A percentile compares a stretch with the other conserved stretches of the same genome.
phyloP scores from a whole-genome alignment of 2,113 vertebrate species.

The Xiphophorus hellerii region DNA sequence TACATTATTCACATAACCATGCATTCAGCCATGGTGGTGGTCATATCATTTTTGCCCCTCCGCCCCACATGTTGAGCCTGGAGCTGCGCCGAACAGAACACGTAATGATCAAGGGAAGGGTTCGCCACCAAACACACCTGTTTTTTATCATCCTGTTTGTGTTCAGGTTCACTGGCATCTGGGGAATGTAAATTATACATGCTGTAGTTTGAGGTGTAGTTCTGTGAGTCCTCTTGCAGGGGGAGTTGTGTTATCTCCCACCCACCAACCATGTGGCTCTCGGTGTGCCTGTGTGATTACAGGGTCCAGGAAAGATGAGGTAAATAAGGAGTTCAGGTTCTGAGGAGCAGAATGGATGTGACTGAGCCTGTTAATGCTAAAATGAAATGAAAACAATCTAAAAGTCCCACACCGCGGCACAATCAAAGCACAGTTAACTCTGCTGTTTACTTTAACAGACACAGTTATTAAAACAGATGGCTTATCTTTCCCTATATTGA shows the following conservation, averaged over 20 bases:
- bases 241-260: slow-evolving; percentile 11
- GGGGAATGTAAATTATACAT: slow-evolving; percentile 83
- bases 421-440: slow-evolving; percentile 29
- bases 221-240: slow-evolving; percentile 33
- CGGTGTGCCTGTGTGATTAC: slow-evolving; percentile 65
- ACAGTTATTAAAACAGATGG: slow-evolving; percentile 37
- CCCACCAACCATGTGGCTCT: slow-evolving; percentile 15
- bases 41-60: background rate
- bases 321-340: slow-evolving; percentile 62
- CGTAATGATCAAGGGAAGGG: slow-evolving; percentile 9
- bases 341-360: slow-evolving; percentile 26
- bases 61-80: background rate
- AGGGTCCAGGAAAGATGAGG: slow-evolving; percentile 65
- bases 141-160: slow-evolving; percentile 75
- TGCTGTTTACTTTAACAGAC: slow-evolving; percentile 45
- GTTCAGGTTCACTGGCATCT: slow-evolving; percentile 76
- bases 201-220: slow-evolving; percentile 66
- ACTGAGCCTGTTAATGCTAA: slow-evolving; percentile 33
- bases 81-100: slow-evolving; percentile 23
- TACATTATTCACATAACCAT: no score
- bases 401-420: background rate
- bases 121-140: slow-evolving; percentile 73
- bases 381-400: slow-evolving; percentile 19
- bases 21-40: background rate
- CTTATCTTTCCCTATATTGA: background rate